Evolutionary conservation across 2,797 vertebrate genomes (phyloP).

Genomic region (Nyctibius grandis): DNA sequence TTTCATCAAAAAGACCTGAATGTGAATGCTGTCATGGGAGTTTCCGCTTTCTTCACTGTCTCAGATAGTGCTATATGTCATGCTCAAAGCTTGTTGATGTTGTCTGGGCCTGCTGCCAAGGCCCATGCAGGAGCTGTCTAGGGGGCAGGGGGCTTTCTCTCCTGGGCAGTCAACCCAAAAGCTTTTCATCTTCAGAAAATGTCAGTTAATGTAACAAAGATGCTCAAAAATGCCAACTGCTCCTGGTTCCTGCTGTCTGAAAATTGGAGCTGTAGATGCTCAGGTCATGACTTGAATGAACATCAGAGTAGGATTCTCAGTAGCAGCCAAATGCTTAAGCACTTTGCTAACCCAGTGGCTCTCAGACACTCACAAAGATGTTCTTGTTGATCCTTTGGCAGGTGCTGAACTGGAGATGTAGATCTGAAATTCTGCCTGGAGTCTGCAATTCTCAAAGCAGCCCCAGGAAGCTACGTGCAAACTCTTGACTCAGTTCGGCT

Average conservation of each 20-base stretch:
- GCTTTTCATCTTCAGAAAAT: constrained; percentile 25
- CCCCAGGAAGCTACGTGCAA: not conserved
- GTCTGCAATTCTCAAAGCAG: not conserved
- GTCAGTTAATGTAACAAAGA: constrained; percentile 9
- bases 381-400: not conserved
- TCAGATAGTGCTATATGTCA: not conserved
- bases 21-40: constrained; percentile 25
- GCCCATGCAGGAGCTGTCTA: not conserved
- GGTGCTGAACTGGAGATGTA: not conserved
- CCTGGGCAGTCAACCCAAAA: not conserved
- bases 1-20: constrained; percentile 39
- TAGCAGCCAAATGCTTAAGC: not conserved
- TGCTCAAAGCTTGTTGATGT: not conserved
- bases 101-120: constrained; percentile 30
- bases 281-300: constrained; percentile 1
- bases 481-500: not conserved
- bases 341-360: not conserved
- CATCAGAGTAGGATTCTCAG: not conserved
- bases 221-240: not conserved
- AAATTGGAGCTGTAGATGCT: not conserved
- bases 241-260: not conserved
- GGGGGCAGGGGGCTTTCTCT: not conserved
- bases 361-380: not conserved
- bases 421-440: not conserved
- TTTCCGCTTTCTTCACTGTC: constrained; percentile 3